Conservation (phyloP, 2,113 vertebrate genomes). For the Cottus gobio region DNA sequence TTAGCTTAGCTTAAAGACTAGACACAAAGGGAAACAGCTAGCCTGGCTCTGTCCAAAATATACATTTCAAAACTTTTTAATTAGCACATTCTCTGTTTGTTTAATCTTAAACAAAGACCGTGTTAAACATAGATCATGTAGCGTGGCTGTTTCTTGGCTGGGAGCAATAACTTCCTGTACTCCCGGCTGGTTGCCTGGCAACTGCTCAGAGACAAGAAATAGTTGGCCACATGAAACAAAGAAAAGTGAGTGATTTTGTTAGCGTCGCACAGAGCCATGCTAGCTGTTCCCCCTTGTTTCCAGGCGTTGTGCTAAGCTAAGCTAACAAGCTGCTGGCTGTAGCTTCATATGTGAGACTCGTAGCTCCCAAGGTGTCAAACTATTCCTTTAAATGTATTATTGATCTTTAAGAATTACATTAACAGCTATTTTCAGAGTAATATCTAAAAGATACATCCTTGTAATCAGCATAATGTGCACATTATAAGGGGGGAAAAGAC, state of each 20-base stretch:
- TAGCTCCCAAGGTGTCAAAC: not conserved
- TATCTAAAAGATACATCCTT: slow-evolving; percentile 5
- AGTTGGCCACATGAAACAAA: not conserved
- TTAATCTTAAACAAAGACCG: slow-evolving; percentile 7
- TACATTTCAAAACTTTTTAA: not conserved
- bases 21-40: not conserved
- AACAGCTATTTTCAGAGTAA: slow-evolving; percentile 5
- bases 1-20: slow-evolving; percentile 6
- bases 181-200: slow-evolving; percentile 32
- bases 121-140: not conserved
- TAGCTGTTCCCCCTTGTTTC: not conserved
- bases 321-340: not conserved
- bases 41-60: not conserved
- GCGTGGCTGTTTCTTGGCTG: not conserved
- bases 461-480: slow-evolving; percentile 13
- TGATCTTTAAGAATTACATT: not conserved
- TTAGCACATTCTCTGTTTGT: not conserved
- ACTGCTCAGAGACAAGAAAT: slow-evolving; percentile 9
- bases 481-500: slow-evolving; percentile 22
- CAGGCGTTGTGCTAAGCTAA: slow-evolving; percentile 14
- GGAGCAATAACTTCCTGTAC: slow-evolving; percentile 8
- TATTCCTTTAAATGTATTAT: not conserved
- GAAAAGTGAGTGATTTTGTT: not conserved
- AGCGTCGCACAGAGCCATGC: not conserved
- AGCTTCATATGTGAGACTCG: not conserved